Base-by-base conservation (phyloP, 2,888 invertebrate species). In the Lepetodrilus schrolli region DNA sequence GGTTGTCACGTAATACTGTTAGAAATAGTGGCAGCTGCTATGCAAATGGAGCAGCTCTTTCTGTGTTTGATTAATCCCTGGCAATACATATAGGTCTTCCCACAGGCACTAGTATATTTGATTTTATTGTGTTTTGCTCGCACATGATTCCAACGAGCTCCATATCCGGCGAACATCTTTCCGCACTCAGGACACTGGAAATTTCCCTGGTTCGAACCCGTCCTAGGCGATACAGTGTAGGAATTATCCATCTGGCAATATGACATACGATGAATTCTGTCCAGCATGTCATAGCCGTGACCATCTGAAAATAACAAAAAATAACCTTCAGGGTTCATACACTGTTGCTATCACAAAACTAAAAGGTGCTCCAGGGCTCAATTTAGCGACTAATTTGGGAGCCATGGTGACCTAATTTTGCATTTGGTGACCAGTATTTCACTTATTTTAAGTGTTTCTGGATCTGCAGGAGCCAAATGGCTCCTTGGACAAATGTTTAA, bases 231-330 rank as follows among this genome's bases (percentile, higher is more conserved):
- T 43, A 43, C n/a, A 17, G 17, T 43, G 43, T 43, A 17, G 43
- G 13, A 13, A 43, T 17, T 43, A 4, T 17, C 43, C 17, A 17
- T 17, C 17, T 43, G 43, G n/a, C 13, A 43, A 43, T 43, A 43
- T 43, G 13, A 17, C 8, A 13, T 43, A 43, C n/a, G 43, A 17
- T 13, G 43, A 43, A 43, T 43, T 13, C 13, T 43, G 43, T 43
- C 17, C 17, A 43, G 43, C n/a, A 17, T 43, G 10, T 43, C 43
- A 58, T 13, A 30, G 34, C 21, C 58, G 34, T 30, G 21, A 58
- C 26, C 26, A 58, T n/a, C 58, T 58, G 58, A 58, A 58, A 58
- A 10, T 34, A 58, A 30, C 30, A 58, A 58, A 58, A 58, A 58
- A 58, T 30, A 58, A n/a, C n/a, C n/a, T n/a, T n/a, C n/a, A n/a